A percentile compares a stretch with the other conserved stretches of the same genome.
Evolutionary conservation across 2,113 vertebrate genomes (phyloP).

Genomic region (Acanthochromis polyacanthus): DNA sequence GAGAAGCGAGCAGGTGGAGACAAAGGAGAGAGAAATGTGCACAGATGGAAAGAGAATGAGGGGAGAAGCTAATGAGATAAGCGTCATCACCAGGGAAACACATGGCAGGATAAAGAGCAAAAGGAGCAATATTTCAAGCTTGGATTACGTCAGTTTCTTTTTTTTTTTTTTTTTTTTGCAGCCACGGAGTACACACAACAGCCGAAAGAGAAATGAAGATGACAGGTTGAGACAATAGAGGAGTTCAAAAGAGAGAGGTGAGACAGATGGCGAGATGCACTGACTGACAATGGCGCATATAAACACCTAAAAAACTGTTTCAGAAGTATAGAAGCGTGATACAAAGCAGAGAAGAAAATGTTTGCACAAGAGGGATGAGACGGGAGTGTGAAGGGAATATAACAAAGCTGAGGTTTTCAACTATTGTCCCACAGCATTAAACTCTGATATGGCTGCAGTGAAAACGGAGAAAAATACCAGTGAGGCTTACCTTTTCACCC

Average conservation of each 20-base stretch:
- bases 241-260: slow-evolving; percentile 10
- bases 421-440: slow-evolving; percentile 29
- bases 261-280: slow-evolving; percentile 14
- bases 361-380: slow-evolving; percentile 3
- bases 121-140: slow-evolving; percentile 26
- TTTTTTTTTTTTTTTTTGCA: slow-evolving; percentile 25
- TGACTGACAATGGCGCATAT: slow-evolving; percentile 1
- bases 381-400: slow-evolving; percentile 2
- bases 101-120: slow-evolving; percentile 25
- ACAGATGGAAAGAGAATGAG: slow-evolving; percentile 38
- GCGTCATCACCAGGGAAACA: slow-evolving; percentile 18
- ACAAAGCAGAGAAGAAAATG: background rate
- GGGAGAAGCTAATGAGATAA: slow-evolving; percentile 44
- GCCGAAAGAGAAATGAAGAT: slow-evolving; percentile 9
- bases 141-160: slow-evolving; percentile 25
- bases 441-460: slow-evolving; percentile 24
- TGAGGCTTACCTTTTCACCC: slow-evolving; percentile 6
- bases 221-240: slow-evolving; percentile 21
- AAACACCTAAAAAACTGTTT: background rate
- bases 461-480: slow-evolving; percentile 24
- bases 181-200: background rate
- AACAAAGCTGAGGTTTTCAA: slow-evolving; percentile 11
- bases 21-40: slow-evolving; percentile 22
- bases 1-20: slow-evolving; percentile 34
- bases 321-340: slow-evolving; percentile 2